phyloP scores from a whole-genome alignment of 37 sponge, comb jelly and placozoan genomes.

The Chondrosia reniformis region DNA sequence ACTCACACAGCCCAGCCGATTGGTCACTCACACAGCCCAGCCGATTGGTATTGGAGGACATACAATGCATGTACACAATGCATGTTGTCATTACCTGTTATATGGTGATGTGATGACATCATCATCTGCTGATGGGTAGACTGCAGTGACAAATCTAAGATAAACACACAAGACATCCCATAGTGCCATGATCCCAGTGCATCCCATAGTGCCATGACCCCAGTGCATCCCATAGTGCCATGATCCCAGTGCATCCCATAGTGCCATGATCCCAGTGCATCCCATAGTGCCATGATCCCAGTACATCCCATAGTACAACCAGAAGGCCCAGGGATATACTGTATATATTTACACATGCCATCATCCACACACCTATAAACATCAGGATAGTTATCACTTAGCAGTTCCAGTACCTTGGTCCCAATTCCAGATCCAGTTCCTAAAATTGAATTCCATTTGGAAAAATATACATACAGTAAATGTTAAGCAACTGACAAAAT shows the following conservation, averaged over 20 bases:
- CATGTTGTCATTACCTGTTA: constrained; percentile 92
- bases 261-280: background rate
- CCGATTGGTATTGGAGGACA: too few species aligned
- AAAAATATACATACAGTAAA: background rate
- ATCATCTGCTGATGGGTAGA: constrained; percentile 94
- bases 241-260: background rate
- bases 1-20: too few species aligned
- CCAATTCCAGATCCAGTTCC: constrained; percentile 99
- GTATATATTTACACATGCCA: too few species aligned
- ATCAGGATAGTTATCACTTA: constrained; percentile 87
- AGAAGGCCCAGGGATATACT: background rate
- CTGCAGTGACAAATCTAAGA: constrained; percentile 76
- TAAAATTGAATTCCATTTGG: background rate
- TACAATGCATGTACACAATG: too few species aligned
- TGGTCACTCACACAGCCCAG: too few species aligned
- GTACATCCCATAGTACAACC: background rate
- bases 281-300: background rate
- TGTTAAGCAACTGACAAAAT: background rate
- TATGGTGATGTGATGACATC: constrained; percentile 99
- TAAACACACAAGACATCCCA: too few species aligned
- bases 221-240: too few species aligned
- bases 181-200: background rate
- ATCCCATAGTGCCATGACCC: background rate
- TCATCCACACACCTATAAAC: constrained; percentile 62
- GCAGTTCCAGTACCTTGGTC: constrained; percentile 68